Evolutionary conservation across 1,140 invertebrate genomes (phyloP), one percentile per base, ranked within the genome.

Genomic region (Zaprionus gabonicus): DNA sequence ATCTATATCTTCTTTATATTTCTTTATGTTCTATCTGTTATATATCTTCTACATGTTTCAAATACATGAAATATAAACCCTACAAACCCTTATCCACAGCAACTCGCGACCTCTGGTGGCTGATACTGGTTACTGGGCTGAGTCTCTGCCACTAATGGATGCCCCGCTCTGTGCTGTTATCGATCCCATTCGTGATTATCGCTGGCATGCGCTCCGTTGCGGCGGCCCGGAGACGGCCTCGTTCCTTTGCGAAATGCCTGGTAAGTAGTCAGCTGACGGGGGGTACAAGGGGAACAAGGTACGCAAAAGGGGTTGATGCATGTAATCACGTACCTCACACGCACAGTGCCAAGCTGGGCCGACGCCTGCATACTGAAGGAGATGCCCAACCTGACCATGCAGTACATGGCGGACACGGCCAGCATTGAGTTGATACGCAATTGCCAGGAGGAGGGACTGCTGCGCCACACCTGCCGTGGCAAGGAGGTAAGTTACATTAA

Each of bases 401-500:
- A 95, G 38, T 96, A 95, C 79, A 94, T 96, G 78, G 96, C 96
- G 34, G 96, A 96, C 74, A 95, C 96, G 85, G 94, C 97, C 25
- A 95, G 97, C 36, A 94, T 99, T 44, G 96, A 98, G 82, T 93
- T 98, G 46, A 97, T 97, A 27, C 96, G 97, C 44, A 98, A 98
- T 93, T 96, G 97, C 91, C 93, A 98, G 63, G 92, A 93, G 36
- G 98, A 97, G 93, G 98, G 97, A 44, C 96, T 96, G 31, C 94
- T 95, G 81, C 93, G 95, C 57, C 95, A 96, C 67, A 94, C 95
- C 31, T 96, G 95, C 91, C 95, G 95, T 80, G 95, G 95, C 82
- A 95, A 95, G 91, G 94, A 95, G 92, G 95, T 96, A 93, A 93
- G 94, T 41, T 7, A 41, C 15, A 41, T 1, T 15, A 9, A 44